These are phyloP conservation scores for Seriola aureovittata DNA, from an alignment of 2,113 vertebrate genomes.

Conservation along the genomic window DNA sequence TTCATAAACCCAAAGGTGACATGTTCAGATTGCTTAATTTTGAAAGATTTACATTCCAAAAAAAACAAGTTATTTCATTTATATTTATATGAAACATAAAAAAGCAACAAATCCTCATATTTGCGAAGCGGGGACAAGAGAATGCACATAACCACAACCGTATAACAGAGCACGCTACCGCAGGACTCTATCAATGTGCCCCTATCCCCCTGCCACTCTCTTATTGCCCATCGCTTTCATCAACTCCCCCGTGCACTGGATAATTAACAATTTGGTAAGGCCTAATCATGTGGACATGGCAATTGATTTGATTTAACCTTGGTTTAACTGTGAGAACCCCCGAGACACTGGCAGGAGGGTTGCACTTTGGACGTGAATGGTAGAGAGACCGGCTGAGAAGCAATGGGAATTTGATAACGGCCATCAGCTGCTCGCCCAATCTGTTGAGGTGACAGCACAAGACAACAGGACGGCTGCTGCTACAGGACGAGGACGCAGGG, in stretches of 20 bases:
- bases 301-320: conserved; percentile 77
- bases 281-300: conserved; percentile 71
- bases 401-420: conserved; percentile 61
- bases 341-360: conserved; percentile 53
- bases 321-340: conserved; percentile 62
- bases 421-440: conserved; percentile 59
- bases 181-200: conserved; percentile 29
- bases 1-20: neutral
- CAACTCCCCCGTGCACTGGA: conserved; percentile 46
- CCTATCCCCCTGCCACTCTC: conserved; percentile 19
- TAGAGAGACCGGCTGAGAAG: conserved; percentile 45
- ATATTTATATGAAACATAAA: neutral
- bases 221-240: conserved; percentile 31
- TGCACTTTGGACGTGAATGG: conserved; percentile 43
- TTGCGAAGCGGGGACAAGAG: neutral
- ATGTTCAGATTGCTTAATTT: neutral
- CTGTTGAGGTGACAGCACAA: conserved; percentile 38
- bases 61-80: neutral
- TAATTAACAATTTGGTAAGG: conserved; percentile 74
- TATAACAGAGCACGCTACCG: neutral
- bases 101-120: neutral
- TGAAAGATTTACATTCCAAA: neutral
- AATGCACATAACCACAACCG: neutral
- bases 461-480: conserved; percentile 27
- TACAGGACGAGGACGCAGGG: neutral